Conservation (phyloP, 1,140 invertebrate species). For the Drosophila aff. region DNA sequence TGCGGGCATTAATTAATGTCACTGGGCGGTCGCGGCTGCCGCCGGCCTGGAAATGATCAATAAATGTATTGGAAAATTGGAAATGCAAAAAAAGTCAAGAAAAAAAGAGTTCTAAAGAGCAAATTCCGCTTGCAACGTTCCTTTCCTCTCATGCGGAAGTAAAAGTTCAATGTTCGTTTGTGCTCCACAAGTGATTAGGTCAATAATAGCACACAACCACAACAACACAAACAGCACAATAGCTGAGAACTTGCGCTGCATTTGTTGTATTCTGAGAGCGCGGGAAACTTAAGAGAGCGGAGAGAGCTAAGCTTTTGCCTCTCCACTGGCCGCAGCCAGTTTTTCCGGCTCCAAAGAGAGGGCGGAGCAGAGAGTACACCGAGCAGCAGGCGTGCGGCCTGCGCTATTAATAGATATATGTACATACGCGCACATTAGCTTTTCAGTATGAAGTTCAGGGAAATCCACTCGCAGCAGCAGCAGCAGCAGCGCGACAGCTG, state of each 20-base stretch:
- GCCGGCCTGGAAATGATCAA: conserved; percentile 67
- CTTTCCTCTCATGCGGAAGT: conserved; percentile 77
- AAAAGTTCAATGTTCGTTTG: conserved; percentile 85
- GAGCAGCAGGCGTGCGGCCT: conserved; percentile 19
- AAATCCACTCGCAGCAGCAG: conserved; percentile 63
- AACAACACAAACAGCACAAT: conserved; percentile 27
- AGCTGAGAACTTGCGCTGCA: conserved; percentile 34
- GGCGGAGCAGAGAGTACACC: conserved; percentile 7
- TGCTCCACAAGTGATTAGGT: conserved; percentile 85
- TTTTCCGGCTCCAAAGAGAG: conserved; percentile 50
- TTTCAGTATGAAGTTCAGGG: conserved; percentile 76
- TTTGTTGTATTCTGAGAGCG: conserved; percentile 41
- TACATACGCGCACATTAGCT: conserved; percentile 58
- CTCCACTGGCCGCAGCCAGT: conserved; percentile 18
- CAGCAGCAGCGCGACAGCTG: conserved; percentile 32
- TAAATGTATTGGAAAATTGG: conserved; percentile 37
- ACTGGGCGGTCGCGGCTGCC: conserved; percentile 64
- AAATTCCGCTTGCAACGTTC: conserved; percentile 42
- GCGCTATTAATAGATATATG: conserved; percentile 68
- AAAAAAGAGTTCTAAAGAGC: conserved; percentile 28
- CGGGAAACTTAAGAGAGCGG: conserved; percentile 37
- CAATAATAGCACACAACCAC: conserved; percentile 80
- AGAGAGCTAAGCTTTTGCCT: conserved; percentile 47
- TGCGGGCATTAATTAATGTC: conserved; percentile 79
- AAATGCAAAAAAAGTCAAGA: conserved; percentile 2